Base-by-base conservation (phyloP, 2,888 invertebrate species). In the Lasioglossum pauxillum region DNA sequence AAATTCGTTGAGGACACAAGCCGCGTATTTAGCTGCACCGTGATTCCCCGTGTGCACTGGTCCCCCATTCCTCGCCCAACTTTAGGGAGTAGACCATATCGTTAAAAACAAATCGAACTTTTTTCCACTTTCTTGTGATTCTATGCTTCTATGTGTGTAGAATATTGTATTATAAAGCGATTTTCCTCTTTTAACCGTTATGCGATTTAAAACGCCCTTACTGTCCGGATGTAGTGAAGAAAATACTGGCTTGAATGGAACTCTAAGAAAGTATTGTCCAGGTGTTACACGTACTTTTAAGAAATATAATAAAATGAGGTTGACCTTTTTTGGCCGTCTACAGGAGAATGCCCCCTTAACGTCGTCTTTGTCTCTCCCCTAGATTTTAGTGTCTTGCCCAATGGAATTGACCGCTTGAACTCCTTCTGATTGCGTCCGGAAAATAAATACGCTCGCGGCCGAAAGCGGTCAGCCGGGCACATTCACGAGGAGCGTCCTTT, bases 401-500 rank as follows among this genome's bases (percentile, higher is more conserved):
- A 23, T 31, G 67, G 74, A 57, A 67, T 27, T 64, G 35, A 41
- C 75, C 67, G 35, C 44, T 78, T 75, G 27, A 86, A 71, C 81
- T 60, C 71, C 46, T 76, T 80, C 76, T 82, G 81, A 86, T 88
- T 78, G 78, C 79, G 80, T 38, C 3, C 27, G 78, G 71, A 83
- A 86, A 88, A 86, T 86, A 86, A 84, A 84, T 82, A 77, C 69
- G 35, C 78, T 83, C 44, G 72, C 19, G 71, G 53, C 67, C 69
- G 76, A 88, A 88, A 80, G 82, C 84, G 79, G 81, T 80, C 85
- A 80, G 23, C 69, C 83, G 76, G 38, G 38, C 69, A 73, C 78
- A 69, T 87, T 81, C 80, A 74, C 69, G 60, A 38, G 35, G 19
- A 19, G 60, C 44, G 49, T 78, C 67, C 49, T 60, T 67, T 76